A percentile compares a stretch with the other conserved stretches of the same genome.
Evolutionary conservation across 2,797 vertebrate genomes (phyloP).

Genomic region (Malacoraja senta): DNA sequence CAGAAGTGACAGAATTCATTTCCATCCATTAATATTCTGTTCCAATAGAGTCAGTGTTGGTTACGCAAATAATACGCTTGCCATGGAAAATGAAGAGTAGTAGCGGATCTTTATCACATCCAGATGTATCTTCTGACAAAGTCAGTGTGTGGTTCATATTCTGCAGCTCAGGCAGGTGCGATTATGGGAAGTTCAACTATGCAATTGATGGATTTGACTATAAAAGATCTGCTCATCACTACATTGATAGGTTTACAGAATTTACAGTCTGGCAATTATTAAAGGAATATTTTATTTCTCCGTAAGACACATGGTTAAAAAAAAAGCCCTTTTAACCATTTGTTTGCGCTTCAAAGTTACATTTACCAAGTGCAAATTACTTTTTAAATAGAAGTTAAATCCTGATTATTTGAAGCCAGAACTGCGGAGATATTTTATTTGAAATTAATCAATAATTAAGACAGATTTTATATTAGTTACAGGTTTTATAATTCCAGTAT

Average conservation of each 20-base stretch:
- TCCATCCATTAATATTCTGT: conserved; percentile 30
- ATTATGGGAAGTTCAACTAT: not conserved
- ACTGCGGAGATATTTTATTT: not conserved
- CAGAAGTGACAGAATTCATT: conserved; percentile 28
- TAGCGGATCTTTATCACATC: conserved; percentile 23
- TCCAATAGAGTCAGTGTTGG: conserved; percentile 10
- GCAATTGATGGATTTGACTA: not conserved
- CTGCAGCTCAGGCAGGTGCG: not conserved
- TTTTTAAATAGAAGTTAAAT: not conserved
- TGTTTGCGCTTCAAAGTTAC: not conserved
- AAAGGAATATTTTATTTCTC: not conserved
- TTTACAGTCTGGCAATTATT: not conserved
- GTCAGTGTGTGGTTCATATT: not conserved
- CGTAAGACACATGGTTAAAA: not conserved
- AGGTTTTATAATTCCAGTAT: not conserved
- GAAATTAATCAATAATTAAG: not conserved
- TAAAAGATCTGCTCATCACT: not conserved
- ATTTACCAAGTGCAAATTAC: not conserved
- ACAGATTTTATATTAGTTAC: not conserved
- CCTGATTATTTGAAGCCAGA: not conserved
- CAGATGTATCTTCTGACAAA: conserved; percentile 21
- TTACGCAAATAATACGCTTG: conserved; percentile 29
- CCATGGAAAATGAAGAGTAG: conserved; percentile 16
- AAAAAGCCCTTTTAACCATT: too few species aligned
- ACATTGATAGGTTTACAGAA: not conserved